These are phyloP conservation scores for Lacerta viridis DNA, from an alignment of 2,797 vertebrate species.

Conservation along the genomic window DNA sequence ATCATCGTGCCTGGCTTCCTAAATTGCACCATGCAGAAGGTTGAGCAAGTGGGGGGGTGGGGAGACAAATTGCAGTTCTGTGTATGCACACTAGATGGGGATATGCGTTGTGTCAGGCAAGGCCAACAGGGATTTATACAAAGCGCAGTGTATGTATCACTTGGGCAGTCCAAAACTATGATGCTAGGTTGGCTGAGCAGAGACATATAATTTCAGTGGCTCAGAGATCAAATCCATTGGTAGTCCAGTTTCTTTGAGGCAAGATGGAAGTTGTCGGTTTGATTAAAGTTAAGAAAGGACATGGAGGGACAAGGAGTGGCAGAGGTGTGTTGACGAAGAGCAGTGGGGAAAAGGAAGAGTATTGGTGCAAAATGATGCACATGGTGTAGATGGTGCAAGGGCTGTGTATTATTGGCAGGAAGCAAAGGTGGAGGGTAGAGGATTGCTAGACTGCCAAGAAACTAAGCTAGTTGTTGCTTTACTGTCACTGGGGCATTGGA, in stretches of 20 bases:
- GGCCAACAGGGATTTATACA: not conserved
- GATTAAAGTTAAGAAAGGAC: not conserved
- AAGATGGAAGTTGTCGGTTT: not conserved
- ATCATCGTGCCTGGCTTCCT: not conserved
- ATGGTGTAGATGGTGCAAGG: too few relatives aligned
- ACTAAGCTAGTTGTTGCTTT: conserved; percentile 15
- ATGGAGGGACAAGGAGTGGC: not conserved
- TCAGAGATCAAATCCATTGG: not conserved
- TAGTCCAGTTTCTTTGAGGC: not conserved
- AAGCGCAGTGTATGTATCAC: not conserved
- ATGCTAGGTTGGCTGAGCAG: not conserved
- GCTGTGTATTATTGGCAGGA: not conserved
- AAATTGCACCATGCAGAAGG: not conserved
- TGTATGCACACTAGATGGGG: conserved; percentile 10
- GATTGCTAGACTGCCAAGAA: not conserved
- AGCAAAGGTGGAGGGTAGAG: too few relatives aligned
- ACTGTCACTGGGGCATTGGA: not conserved
- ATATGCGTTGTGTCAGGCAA: not conserved
- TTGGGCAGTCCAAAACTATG: not conserved
- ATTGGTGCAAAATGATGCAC: not conserved
- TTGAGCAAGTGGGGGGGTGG: not conserved
- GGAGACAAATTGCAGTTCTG: not conserved
- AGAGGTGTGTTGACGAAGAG: not conserved
- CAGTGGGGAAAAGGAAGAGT: not conserved
- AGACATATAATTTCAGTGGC: not conserved